Evolutionary conservation across 2,113 vertebrate genomes (phyloP).

Genomic region (Microtus richardsoni): DNA sequence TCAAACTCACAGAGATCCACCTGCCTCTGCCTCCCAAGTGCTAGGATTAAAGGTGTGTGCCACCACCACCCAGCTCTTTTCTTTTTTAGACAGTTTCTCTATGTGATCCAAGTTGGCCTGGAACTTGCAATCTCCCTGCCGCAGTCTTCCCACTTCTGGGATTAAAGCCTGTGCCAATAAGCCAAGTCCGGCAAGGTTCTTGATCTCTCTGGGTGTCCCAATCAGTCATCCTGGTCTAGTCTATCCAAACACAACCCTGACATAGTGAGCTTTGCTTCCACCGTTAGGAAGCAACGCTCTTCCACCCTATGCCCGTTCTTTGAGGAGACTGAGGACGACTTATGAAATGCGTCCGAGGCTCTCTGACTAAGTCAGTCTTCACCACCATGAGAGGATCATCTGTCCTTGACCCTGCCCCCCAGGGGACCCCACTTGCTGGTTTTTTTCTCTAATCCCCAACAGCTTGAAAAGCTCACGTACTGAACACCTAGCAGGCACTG

Average conservation of each 20-base stretch:
- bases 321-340: background rate
- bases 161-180: background rate
- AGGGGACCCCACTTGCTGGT: background rate
- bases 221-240: background rate
- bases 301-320: background rate
- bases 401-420: background rate
- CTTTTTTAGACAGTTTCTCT: background rate
- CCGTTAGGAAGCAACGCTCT: background rate
- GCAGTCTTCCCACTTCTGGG: background rate
- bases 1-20: no score
- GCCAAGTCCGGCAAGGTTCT: background rate
- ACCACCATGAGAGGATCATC: background rate
- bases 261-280: background rate
- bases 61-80: no score
- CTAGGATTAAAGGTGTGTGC: no score
- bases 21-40: no score
- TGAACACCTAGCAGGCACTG: fast-evolving
- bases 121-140: background rate
- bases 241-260: background rate
- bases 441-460: background rate
- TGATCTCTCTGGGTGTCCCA: background rate
- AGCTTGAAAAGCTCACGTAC: background rate
- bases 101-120: background rate
- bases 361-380: background rate
- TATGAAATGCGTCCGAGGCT: background rate